Conservation (phyloP, 2,888 invertebrate species). For the Drosophila rellima region DNA sequence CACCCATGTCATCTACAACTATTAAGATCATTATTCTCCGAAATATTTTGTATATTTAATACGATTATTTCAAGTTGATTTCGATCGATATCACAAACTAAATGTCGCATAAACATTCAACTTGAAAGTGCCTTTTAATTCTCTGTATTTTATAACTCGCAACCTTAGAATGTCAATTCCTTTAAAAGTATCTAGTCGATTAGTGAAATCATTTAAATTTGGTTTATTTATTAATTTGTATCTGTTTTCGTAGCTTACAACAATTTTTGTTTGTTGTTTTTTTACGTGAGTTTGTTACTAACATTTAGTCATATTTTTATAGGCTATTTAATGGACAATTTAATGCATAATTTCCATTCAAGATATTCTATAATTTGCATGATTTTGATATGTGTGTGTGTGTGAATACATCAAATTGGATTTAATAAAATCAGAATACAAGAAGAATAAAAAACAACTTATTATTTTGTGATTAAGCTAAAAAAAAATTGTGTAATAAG, state of each 20-base stretch:
- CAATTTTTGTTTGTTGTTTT: background rate
- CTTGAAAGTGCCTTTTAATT: too few species aligned
- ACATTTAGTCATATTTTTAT: constrained; percentile 6
- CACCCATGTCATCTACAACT: too few species aligned
- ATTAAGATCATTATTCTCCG: too few species aligned
- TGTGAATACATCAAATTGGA: constrained; percentile 29
- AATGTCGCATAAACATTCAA: background rate
- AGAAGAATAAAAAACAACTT: constrained; percentile 8
- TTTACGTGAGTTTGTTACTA: background rate
- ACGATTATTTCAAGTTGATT: background rate
- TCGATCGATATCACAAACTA: background rate
- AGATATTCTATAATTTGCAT: constrained; percentile 17
- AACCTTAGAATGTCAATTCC: background rate
- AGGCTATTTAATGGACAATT: background rate
- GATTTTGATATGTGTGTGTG: constrained; percentile 23
- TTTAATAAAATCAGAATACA: constrained; percentile 8
- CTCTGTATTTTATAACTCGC: background rate
- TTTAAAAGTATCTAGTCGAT: background rate
- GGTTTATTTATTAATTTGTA: background rate
- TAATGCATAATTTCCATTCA: constrained; percentile 1
- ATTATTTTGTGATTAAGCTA: constrained; percentile 43
- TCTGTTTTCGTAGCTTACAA: background rate
- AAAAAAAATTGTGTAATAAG: constrained; percentile 14
- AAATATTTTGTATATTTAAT: too few species aligned
- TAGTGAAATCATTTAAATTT: background rate